phyloP scores from a whole-genome alignment of 2,888 invertebrate species.

The Pollenia amentaria region DNA sequence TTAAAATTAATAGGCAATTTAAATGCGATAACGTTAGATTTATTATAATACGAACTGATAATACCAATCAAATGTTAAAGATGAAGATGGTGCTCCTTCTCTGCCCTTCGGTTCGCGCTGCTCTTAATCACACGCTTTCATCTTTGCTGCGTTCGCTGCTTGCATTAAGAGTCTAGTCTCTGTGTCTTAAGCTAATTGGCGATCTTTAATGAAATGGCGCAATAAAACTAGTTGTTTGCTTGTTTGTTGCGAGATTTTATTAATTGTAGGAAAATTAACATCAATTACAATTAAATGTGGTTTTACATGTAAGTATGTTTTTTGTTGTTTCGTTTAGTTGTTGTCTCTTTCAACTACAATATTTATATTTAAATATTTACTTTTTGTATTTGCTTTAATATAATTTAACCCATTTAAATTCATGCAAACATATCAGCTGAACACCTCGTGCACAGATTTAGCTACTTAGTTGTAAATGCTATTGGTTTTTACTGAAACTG shows the following conservation, averaged over 20 bases:
- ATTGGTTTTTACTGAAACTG: neutral
- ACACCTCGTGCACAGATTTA: neutral
- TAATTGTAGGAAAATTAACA: conserved; percentile 64
- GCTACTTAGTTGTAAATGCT: neutral
- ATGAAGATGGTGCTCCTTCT: neutral
- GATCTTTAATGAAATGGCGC: conserved; percentile 40
- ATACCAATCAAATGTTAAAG: conserved; percentile 37
- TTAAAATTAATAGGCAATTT: conserved; percentile 44
- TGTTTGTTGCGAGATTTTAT: conserved; percentile 56
- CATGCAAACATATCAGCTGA: neutral
- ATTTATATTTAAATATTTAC: neutral
- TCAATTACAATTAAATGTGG: conserved; percentile 55
- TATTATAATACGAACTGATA: conserved; percentile 43
- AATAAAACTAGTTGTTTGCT: conserved; percentile 35
- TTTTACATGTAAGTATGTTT: conserved; percentile 3
- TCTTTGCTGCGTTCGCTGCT: neutral
- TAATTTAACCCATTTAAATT: neutral
- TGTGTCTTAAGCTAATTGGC: too few relatives aligned
- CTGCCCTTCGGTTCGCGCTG: neutral
- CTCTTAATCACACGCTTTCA: neutral
- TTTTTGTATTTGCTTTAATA: conserved; percentile 1
- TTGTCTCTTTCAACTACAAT: conserved; percentile 3
- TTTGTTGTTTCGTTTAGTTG: neutral
- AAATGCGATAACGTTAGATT: conserved; percentile 53
- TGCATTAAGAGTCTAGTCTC: too few relatives aligned